Percentiles rank a stretch among this genome's conserved stretches.
phyloP scores from a whole-genome alignment of 2,888 invertebrate genomes.

The Scelioninae gen. 1 region DNA sequence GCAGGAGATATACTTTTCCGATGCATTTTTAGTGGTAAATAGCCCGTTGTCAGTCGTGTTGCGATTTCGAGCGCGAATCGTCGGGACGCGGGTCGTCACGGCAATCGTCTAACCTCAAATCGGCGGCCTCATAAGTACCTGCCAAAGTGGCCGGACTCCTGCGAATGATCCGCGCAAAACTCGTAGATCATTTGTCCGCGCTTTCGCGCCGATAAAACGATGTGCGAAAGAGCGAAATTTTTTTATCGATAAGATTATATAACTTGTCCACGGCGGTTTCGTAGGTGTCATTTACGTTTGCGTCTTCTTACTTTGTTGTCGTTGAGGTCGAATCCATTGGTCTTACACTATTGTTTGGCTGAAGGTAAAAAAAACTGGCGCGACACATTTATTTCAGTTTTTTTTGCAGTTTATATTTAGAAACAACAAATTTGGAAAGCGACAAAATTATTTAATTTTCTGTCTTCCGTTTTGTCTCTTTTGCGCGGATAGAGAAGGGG shows the following conservation, averaged over 20 bases:
- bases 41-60: conserved; percentile 22
- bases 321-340: too few relatives aligned
- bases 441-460: too few relatives aligned
- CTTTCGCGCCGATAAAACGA: neutral
- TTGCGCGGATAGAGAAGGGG: too few relatives aligned
- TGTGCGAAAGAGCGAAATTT: too few relatives aligned
- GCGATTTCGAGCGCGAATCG: conserved; percentile 18
- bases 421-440: too few relatives aligned
- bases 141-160: neutral
- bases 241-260: too few relatives aligned
- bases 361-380: neutral
- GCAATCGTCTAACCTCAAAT: conserved; percentile 24
- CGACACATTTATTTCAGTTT: neutral
- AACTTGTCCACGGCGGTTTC: too few relatives aligned
- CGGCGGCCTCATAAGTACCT: neutral
- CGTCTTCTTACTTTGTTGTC: neutral
- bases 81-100: neutral
- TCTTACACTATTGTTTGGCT: too few relatives aligned
- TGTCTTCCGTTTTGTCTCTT: too few relatives aligned
- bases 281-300: too few relatives aligned
- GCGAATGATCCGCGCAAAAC: neutral
- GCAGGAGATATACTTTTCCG: conserved; percentile 33
- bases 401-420: too few relatives aligned
- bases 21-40: conserved; percentile 47
- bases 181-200: neutral